Conservation (phyloP, 2,113 vertebrate species). For the Chitala chitala region DNA sequence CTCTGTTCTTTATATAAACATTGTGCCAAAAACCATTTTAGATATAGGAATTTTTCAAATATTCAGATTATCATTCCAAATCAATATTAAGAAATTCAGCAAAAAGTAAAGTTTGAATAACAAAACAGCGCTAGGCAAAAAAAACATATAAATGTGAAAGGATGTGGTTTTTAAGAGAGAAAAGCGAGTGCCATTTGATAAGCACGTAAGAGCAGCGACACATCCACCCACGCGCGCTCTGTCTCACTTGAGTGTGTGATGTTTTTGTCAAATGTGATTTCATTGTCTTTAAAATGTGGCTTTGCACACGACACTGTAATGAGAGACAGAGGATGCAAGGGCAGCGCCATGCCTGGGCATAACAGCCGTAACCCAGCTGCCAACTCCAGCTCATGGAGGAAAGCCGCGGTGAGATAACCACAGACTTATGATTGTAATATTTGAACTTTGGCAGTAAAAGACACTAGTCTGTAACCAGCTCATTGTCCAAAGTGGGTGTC, state of each 20-base stretch:
- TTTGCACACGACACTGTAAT: slow-evolving; percentile 7
- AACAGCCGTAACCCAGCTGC: background rate
- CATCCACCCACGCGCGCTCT: slow-evolving; percentile 63
- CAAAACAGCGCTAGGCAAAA: background rate
- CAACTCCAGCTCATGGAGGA: too few species aligned
- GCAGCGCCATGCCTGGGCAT: background rate
- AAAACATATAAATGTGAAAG: slow-evolving; percentile 43
- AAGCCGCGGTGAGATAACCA: too few species aligned
- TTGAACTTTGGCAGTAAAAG: too few species aligned
- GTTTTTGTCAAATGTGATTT: slow-evolving; percentile 4
- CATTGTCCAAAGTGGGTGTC: too few species aligned
- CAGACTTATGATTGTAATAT: too few species aligned
- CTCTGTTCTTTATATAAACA: too few species aligned
- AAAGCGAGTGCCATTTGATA: slow-evolving; percentile 52
- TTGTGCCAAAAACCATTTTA: background rate
- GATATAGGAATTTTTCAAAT: background rate
- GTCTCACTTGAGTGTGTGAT: slow-evolving; percentile 45
- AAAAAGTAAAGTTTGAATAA: background rate
- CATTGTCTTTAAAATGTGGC: slow-evolving; percentile 16
- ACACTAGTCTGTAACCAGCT: too few species aligned
- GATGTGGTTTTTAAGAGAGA: slow-evolving; percentile 67
- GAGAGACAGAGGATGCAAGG: background rate
- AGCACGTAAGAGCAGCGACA: slow-evolving; percentile 65
- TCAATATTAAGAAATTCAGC: background rate
- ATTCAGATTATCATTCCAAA: too few species aligned